These are phyloP conservation scores for Drosophila limbata DNA, from an alignment of 2,888 invertebrate species.

Conservation along the genomic window DNA sequence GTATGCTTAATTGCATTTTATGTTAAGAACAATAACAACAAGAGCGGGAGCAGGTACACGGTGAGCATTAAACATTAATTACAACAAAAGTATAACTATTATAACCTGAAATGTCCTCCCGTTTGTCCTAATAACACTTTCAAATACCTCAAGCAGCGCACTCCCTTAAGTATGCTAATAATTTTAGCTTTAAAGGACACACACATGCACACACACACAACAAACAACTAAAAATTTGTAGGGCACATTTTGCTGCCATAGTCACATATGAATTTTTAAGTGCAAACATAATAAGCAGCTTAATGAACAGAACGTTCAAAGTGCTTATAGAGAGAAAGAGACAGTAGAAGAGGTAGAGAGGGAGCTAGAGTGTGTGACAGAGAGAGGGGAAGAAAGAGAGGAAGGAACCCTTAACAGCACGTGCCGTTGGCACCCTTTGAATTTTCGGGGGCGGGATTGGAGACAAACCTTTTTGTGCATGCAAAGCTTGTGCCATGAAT, in stretches of 20 bases:
- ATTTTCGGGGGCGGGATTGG: neutral
- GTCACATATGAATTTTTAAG: conserved; percentile 80
- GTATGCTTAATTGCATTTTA: conserved; percentile 73
- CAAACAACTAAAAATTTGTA: conserved; percentile 52
- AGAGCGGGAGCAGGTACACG: conserved; percentile 7
- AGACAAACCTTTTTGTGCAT: conserved; percentile 69
- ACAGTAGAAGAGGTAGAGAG: neutral
- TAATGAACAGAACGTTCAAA: conserved; percentile 67
- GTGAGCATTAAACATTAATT: conserved; percentile 44
- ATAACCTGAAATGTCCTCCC: conserved; percentile 41
- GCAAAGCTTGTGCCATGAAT: conserved; percentile 65
- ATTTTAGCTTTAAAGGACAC: conserved; percentile 53
- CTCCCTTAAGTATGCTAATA: conserved; percentile 74
- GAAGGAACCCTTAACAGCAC: conserved; percentile 32
- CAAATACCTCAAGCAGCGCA: conserved; percentile 45
- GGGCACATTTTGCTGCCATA: conserved; percentile 65
- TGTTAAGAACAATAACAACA: conserved; percentile 52
- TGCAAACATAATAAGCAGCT: conserved; percentile 80
- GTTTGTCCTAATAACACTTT: conserved; percentile 58
- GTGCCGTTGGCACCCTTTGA: conserved; percentile 58
- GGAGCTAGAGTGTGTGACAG: neutral
- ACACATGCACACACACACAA: conserved; percentile 10
- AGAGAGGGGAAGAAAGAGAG: neutral
- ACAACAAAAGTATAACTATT: conserved; percentile 51
- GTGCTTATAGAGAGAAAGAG: conserved; percentile 3